A percentile compares a stretch with the other conserved stretches of the same genome.
Evolutionary conservation across 2,797 vertebrate genomes (phyloP).

Genomic region (Mus spretus): DNA sequence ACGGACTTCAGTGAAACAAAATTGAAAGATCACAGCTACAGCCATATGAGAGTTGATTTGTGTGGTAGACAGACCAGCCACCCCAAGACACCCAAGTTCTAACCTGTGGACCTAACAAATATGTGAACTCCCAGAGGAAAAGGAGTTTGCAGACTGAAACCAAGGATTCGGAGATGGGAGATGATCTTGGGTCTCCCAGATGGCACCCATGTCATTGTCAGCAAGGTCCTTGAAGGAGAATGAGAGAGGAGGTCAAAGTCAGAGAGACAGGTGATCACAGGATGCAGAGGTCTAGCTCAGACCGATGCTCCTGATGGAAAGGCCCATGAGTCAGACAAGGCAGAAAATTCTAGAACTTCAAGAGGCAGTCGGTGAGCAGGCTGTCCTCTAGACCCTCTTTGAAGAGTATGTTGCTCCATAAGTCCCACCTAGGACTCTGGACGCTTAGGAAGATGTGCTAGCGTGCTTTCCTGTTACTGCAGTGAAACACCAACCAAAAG

Average conservation of each 20-base stretch:
- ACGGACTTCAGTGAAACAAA: neutral
- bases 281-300: neutral
- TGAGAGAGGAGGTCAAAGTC: too few species aligned
- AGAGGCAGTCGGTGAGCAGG: neutral
- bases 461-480: neutral
- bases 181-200: neutral
- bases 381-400: too few species aligned
- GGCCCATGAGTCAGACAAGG: rapidly evolving
- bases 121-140: rapidly evolving
- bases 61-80: neutral
- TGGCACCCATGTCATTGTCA: neutral
- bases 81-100: neutral
- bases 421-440: too few species aligned
- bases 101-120: too few species aligned
- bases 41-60: rapidly evolving
- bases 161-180: neutral
- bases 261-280: rapidly evolving
- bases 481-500: neutral
- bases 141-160: neutral
- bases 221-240: neutral
- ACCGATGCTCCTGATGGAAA: rapidly evolving
- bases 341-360: neutral
- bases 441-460: neutral
- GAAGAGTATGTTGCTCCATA: neutral
- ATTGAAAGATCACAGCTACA: rapidly evolving